Conservation (phyloP, 2,888 invertebrate species). For the Caenorhabditis sp. region DNA sequence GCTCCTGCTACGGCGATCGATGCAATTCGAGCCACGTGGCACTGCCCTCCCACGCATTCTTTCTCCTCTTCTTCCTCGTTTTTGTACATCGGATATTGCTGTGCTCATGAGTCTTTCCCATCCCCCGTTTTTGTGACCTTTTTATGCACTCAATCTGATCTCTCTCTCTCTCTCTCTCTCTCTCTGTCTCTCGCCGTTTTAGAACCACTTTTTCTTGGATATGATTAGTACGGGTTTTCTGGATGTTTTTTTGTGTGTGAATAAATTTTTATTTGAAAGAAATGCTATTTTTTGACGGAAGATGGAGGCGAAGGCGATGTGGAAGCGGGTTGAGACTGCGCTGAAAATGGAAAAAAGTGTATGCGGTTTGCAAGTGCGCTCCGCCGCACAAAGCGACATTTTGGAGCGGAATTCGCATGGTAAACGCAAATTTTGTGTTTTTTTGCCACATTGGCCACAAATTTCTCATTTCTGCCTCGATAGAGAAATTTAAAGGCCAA, state of each 20-base stretch:
- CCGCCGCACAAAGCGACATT: too few species aligned
- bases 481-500: too few species aligned
- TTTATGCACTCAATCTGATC: neutral
- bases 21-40: slow-evolving; percentile 56
- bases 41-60: neutral
- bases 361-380: too few species aligned
- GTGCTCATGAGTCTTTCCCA: slow-evolving; percentile 18
- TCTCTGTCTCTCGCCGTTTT: neutral
- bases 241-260: slow-evolving; percentile 5
- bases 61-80: slow-evolving; percentile 15
- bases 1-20: slow-evolving; percentile 73
- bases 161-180: neutral
- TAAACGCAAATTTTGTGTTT: too few species aligned
- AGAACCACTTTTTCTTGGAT: slow-evolving; percentile 16
- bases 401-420: too few species aligned
- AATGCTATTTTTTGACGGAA: too few species aligned
- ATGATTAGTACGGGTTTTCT: slow-evolving; percentile 15
- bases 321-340: too few species aligned
- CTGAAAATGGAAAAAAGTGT: too few species aligned
- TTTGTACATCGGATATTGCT: slow-evolving; percentile 28
- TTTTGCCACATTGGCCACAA: too few species aligned
- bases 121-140: neutral
- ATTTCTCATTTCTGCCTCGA: too few species aligned
- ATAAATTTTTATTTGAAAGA: neutral
- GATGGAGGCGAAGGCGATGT: too few species aligned